Evolutionary conservation across 2,113 vertebrate genomes (phyloP).

Genomic region (Spheniscus mendiculus): DNA sequence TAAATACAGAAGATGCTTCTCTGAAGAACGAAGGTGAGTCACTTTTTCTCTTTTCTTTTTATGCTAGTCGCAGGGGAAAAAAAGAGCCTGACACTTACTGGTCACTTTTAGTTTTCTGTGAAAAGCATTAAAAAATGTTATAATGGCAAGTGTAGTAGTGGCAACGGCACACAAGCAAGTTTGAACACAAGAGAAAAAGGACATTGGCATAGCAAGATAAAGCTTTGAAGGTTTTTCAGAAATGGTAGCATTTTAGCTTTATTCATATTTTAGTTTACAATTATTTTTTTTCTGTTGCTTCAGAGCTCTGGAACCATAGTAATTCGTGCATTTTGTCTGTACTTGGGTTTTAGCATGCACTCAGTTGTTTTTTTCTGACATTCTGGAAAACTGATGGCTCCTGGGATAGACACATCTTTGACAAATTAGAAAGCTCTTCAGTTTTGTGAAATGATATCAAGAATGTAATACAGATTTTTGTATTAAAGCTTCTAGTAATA

Average conservation of each 20-base stretch:
- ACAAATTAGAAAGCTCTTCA: not conserved
- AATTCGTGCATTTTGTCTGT: not conserved
- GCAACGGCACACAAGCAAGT: not conserved
- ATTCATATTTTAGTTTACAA: not conserved
- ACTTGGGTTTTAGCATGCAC: not conserved
- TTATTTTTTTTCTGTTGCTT: not conserved
- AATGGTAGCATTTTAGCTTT: not conserved
- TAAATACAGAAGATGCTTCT: not conserved
- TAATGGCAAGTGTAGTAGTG: not conserved
- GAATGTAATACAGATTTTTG: not conserved
- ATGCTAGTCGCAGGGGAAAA: accelerated
- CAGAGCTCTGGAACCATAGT: not conserved
- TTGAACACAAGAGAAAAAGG: not conserved
- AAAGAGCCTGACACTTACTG: not conserved
- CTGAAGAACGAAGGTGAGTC: not conserved
- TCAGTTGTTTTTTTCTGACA: not conserved
- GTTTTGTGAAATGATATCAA: not conserved
- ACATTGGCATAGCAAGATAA: not conserved
- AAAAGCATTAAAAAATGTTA: not conserved
- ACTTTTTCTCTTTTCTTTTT: not conserved
- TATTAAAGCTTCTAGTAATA: not conserved
- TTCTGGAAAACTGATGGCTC: not conserved
- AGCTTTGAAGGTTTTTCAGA: not conserved
- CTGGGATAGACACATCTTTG: not conserved
- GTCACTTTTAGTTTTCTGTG: not conserved